These are phyloP conservation scores for Pelecanus crispus DNA, from an alignment of 2,113 vertebrate genomes.

Conservation along the genomic window DNA sequence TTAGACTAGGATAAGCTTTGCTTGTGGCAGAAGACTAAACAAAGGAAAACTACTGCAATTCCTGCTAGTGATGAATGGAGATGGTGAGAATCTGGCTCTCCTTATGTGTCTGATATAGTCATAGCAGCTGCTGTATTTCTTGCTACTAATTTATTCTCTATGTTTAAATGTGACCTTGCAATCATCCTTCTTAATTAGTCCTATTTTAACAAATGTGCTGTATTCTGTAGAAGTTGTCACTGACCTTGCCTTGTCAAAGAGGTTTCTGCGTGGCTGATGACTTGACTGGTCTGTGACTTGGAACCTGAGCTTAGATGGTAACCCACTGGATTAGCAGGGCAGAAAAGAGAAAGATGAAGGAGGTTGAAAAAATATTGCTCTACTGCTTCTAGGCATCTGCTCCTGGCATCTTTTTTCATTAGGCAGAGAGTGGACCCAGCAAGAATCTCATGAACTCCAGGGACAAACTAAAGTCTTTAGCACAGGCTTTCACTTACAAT, in stretches of 20 bases:
- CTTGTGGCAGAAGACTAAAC: neutral
- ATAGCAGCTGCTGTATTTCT: neutral
- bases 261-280: neutral
- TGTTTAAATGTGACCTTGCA: neutral
- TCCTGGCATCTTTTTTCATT: neutral
- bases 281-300: neutral
- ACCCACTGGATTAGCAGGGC: neutral
- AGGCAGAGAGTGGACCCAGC: neutral
- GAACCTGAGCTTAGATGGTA: neutral
- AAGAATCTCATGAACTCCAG: neutral
- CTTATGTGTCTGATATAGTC: neutral
- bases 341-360: neutral
- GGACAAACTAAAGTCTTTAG: neutral
- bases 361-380: neutral
- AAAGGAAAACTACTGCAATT: neutral
- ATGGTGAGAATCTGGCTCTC: neutral
- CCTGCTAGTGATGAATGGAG: neutral
- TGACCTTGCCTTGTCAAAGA: neutral
- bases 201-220: neutral
- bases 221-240: neutral
- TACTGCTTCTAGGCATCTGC: neutral
- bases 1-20: neutral
- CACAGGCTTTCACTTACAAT: neutral
- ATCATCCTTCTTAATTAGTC: neutral
- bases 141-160: neutral